Evolutionary conservation across 2,888 invertebrate genomes (phyloP), one percentile per base, ranked within the genome.

Genomic region (Cordilura impudica): DNA sequence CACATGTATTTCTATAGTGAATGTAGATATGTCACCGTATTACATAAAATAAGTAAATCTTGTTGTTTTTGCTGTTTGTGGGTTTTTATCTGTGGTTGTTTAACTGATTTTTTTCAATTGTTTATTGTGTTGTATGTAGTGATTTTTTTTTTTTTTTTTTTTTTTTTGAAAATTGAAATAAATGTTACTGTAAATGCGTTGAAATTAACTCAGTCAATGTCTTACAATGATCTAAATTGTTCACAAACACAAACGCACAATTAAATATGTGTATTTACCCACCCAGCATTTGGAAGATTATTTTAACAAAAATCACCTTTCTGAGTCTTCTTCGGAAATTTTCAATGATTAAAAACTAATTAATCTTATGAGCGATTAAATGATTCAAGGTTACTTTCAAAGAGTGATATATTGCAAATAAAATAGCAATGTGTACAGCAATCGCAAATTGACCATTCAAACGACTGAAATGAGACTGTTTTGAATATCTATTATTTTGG

Each of bases 161-260:
- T 39, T 29, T 43, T 65, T 63, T 35, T 77, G 83, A 83, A 85
- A 87, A 87, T 86, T 87, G 87, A 87, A 85, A 87, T 87, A 85
- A 86, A 85, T 87, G 85, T 86, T 81, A 83, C 84, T 87, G 87
- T 86, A 85, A 87, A 87, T 87, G 87, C 84, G 87, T 86, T 86
- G 83, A 85, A 87, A 87, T 86, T 85, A 87, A 77, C 72, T 70
- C 73, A 78, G 56, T 74, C 56, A 77, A 26, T 72, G 56, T 60
- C 51, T 35, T 21, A 35, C 18, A 69, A 54, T 14, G 7, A 56
- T 51, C 31, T 21, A 4, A 61, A 45, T 35, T 63, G 43, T 56
- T 31, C 56, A 31, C 16, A 29, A 51, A 63, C 19, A 82, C 81
- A 83, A 83, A 83, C n/a, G n/a, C n/a, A 39, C n/a, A 39, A 39